Base-by-base conservation (phyloP, 2,113 vertebrate species). In the Pygoscelis adeliae region DNA sequence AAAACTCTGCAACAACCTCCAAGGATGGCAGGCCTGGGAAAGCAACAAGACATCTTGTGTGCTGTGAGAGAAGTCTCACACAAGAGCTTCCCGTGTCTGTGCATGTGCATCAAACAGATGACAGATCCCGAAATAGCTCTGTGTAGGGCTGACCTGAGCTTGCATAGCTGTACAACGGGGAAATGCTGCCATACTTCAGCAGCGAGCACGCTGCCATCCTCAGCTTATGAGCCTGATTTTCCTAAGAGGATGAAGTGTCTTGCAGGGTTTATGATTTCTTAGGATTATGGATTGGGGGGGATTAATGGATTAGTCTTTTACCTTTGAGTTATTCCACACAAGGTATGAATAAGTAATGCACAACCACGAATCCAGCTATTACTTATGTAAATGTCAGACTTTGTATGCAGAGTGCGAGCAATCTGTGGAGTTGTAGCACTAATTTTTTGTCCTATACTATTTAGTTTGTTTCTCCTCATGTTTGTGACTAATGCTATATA, bases 281-380 rank as follows among this genome's bases (percentile, higher is more conserved):
- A 93, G 90, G 91, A 83, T 90, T 95, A 55, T 65, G 62, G 49
- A 44, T 0, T 1, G 18, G 36, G 40, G 27, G 78, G 52, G 58
- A 95, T 76, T 88, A 97, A 87, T 55, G 79, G 67, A 79, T 95
- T 90, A 87, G 44, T 65, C 47, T 95, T 93, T 87, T 88, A 73
- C 78, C 69, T 94, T 49, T 76, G 52, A 90, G 79, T 71, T 92
- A 89, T 67, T 76, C n/a, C 29, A 59, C 36, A 69, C 47, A 89
- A 80, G 44, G 56, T 80, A 89, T 94, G 91, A 96, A 91, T 95
- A 96, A 96, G 50, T 70, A 87, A 91, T 88, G 71, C 74, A 85
- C 13, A 49, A 76, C 55, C 49, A 81, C 2, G 4, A 91, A 94
- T 76, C 23, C 66, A 84, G 27, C 83, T 84, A 82, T 91, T 84